Evolutionary conservation across 2,113 vertebrate species (phyloP), one percentile per base, ranked within the genome.

Genomic region (Pangasianodon gigas): DNA sequence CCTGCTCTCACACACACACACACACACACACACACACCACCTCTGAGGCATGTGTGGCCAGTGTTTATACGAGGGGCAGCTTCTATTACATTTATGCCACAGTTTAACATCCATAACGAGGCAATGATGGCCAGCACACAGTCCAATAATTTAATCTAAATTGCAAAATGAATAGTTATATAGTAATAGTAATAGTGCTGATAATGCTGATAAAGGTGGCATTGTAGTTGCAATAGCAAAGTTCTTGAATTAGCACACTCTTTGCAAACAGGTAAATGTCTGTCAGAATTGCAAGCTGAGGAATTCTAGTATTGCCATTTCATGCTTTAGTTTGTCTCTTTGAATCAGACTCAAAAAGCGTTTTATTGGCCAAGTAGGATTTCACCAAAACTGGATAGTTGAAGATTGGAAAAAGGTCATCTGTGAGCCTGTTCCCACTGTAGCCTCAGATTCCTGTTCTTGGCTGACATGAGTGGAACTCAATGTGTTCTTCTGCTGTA

Each of bases 1-100:
- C 85, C 74, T 62, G 58, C 62, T 88, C 60, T 69, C 71, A 37
- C 82, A 52, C 82, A n/a, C n/a, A n/a, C n/a, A n/a, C n/a, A n/a
- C n/a, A n/a, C n/a, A n/a, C n/a, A n/a, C n/a, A n/a, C n/a, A n/a
- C 81, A 1, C 82, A 52, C 82, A 16, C 46, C 24, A 44, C 32
- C 81, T 62, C 26, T 10, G 69, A 77, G 24, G 16, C 77, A 82
- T 80, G 37, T 69, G 69, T 83, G 56, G 81, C 21, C 54, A 37
- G 51, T 21, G 52, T 83, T 19, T 26, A 84, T 10, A 88, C 4
- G 19, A 65, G 11, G 5, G 24, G 41, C 54, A 26, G n/a, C 46
- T 26, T 32, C 60, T 51, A 32, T 37, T 41, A 52, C 18, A 52
- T 51, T 82, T 41, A 8, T 82, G 21, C 10, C 16, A 77, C 44